Evolutionary conservation across 2,888 invertebrate genomes (phyloP).

Genomic region (Drosophila paranaensis): DNA sequence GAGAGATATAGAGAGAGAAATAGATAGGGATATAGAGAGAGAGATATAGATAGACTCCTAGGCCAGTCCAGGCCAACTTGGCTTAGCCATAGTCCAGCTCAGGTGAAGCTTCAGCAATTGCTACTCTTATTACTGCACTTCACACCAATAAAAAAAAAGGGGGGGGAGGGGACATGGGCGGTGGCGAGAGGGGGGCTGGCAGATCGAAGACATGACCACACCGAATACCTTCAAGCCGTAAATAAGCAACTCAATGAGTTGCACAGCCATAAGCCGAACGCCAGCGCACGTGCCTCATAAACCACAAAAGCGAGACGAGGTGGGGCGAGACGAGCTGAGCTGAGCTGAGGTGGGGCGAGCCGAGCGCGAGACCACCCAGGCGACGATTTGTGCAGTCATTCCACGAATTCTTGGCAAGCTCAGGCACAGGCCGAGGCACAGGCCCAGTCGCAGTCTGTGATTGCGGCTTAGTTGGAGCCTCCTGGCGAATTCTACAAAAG

Average conservation of each 20-base stretch:
- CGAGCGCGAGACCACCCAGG: conserved; percentile 65
- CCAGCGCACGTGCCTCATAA: conserved; percentile 79
- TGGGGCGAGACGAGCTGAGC: background rate
- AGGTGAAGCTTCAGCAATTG: conserved; percentile 30
- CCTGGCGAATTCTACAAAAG: conserved; percentile 54
- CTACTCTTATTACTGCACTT: conserved; percentile 77
- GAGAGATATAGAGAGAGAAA: no score
- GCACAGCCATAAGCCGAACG: conserved; percentile 68
- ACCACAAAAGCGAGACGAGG: conserved; percentile 52
- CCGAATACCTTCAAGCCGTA: conserved; percentile 73
- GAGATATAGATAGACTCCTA: background rate
- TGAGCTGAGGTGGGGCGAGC: background rate
- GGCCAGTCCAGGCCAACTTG: no score
- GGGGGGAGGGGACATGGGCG: background rate
- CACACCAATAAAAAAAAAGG: conserved; percentile 50
- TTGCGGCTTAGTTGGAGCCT: conserved; percentile 51
- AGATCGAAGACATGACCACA: conserved; percentile 45
- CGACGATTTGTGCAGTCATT: conserved; percentile 77
- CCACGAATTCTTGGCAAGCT: conserved; percentile 73
- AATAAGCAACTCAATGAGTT: conserved; percentile 80
- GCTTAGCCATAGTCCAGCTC: background rate
- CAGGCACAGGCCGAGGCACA: conserved; percentile 24
- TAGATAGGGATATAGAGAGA: background rate
- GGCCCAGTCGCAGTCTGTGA: conserved; percentile 23
- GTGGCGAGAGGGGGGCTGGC: background rate